Base-by-base conservation (phyloP, 2,113 vertebrate genomes). In the Ivindomyrus marchei region DNA sequence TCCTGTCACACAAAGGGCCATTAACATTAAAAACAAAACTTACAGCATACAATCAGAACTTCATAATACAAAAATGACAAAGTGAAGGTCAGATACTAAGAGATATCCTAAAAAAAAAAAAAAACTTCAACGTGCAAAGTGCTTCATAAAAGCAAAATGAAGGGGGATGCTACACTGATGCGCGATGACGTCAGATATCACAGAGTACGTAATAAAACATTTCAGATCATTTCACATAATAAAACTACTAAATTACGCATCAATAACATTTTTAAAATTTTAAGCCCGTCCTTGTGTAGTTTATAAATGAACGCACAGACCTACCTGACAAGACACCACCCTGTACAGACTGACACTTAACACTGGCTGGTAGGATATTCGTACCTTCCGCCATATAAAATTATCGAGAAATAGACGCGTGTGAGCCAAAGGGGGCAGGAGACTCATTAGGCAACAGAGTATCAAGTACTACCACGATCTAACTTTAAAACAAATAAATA, bases 1-100 rank as follows among this genome's bases (percentile, higher is more conserved):
- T 99, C 98, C 98, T 99, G 91, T 66, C 53, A 53, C n/a, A 52
- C 85, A 52, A 9, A 52, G 5, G 1, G 17, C 6, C 45, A 4
- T 27, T 7, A 42, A 42, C 11, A 77, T 2, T 19, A 77, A 77
- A 77, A 39, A 11, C 13, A 39, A 74, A 66, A 36, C 27, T 74
- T 15, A 74, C 11, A 39, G 31, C 27, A 39, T 4, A 77, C 0
- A 77, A 31, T 77, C 10, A 39, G 2, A 77, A 42, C 19, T 77
- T 77, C 31, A 42, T 39, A 2, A 39, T 77, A 8, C 74, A 77
- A 19, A 77, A 42, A 77, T 19, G 1, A 77, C 2, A 17, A 3
- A 13, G 11, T 39, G 31, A 77, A 10, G 36, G 36, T 2, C 5
- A 77, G 13, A 77, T 77, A 70, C n/a, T 31, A 9, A 70, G n/a